Evolutionary conservation across 2,113 vertebrate genomes (phyloP).

Genomic region (Chamaetylas fuelleborni): DNA sequence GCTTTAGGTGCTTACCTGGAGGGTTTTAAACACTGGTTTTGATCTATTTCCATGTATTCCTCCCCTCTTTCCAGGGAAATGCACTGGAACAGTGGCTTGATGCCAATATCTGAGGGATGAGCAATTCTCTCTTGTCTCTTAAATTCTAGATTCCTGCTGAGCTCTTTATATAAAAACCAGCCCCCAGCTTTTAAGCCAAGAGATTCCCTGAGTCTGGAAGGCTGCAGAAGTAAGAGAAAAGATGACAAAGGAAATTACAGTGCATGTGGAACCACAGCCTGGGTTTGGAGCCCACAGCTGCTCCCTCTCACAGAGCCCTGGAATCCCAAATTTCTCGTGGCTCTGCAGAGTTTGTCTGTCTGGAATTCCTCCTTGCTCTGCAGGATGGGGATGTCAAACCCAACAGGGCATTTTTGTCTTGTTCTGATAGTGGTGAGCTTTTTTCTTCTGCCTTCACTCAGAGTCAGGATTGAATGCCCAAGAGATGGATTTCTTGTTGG

Average conservation of each 20-base stretch:
- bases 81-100: not conserved
- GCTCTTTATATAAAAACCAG: not conserved
- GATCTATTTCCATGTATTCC: not conserved
- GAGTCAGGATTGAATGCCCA: too few relatives aligned
- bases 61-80: constrained; percentile 42
- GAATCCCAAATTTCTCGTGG: not conserved
- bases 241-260: not conserved
- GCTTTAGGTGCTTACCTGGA: not conserved
- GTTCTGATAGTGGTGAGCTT: too few relatives aligned
- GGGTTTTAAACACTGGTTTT: not conserved
- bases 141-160: constrained; percentile 22
- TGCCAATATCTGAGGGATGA: not conserved
- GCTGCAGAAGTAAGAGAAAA: not conserved
- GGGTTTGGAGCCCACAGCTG: not conserved
- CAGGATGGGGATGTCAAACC: not conserved
- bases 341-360: not conserved
- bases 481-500: too few relatives aligned
- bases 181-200: not conserved
- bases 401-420: accelerated
- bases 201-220: not conserved
- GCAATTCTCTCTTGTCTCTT: constrained; percentile 18
- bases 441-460: too few relatives aligned
- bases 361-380: not conserved
- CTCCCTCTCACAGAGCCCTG: not conserved
- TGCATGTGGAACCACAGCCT: not conserved